Percentiles rank a stretch among this genome's conserved stretches.
Evolutionary conservation across 1,140 invertebrate genomes (phyloP).

Genomic region (Hypothenemus hampei): DNA sequence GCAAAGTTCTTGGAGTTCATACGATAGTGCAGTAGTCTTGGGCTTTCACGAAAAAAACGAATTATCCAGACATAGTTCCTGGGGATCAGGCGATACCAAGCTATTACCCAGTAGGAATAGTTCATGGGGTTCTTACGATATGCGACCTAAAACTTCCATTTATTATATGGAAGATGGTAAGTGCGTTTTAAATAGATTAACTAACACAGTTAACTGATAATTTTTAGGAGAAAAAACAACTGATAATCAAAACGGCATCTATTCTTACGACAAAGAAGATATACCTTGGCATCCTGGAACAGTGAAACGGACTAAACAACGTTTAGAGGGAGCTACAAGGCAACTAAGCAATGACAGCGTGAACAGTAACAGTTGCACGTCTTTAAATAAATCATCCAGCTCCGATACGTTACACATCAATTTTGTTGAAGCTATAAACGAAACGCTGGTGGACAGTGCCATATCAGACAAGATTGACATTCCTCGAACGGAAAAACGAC

Average conservation of each 20-base stretch:
- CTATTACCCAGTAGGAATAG: conserved; percentile 64
- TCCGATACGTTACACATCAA: conserved; percentile 24
- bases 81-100: conserved; percentile 68
- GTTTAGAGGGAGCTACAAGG: conserved; percentile 56
- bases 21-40: conserved; percentile 68
- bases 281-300: conserved; percentile 62
- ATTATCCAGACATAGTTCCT: conserved; percentile 74
- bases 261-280: conserved; percentile 55
- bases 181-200: no score
- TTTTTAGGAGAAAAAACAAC: conserved; percentile 33
- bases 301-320: conserved; percentile 65
- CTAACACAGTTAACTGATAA: no score
- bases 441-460: conserved; percentile 33
- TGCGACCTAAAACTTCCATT: conserved; percentile 46
- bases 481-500: conserved; percentile 21
- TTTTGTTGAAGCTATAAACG: conserved; percentile 27
- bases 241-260: conserved; percentile 45
- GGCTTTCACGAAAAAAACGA: conserved; percentile 52
- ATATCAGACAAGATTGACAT: conserved; percentile 41
- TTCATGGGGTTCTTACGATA: conserved; percentile 71
- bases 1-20: conserved; percentile 76
- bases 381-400: conserved; percentile 23
- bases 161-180: conserved; percentile 39
- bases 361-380: conserved; percentile 42
- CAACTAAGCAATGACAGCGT: conserved; percentile 23